Percentiles rank a stretch among this genome's conserved stretches.
Evolutionary conservation across 2,113 vertebrate genomes (phyloP).

Genomic region (Romanogobio albipinnatus): DNA sequence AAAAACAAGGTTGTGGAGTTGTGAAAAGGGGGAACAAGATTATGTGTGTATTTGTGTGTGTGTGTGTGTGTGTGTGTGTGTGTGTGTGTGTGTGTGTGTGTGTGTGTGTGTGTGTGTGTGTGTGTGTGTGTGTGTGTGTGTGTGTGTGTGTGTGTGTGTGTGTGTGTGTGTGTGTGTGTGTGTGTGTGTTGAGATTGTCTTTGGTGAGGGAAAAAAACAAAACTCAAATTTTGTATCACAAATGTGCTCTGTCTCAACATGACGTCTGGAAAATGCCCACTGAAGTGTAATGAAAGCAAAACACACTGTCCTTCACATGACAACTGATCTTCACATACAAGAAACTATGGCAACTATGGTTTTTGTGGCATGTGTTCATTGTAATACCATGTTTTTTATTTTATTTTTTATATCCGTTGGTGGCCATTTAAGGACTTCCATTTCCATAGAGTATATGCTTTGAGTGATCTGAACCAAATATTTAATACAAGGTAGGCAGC

Average conservation of each 20-base stretch:
- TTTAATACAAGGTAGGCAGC: no score
- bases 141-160: no score
- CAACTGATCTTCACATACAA: not conserved
- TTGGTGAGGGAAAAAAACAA: not conserved
- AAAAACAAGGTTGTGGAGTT: slow-evolving; percentile 33
- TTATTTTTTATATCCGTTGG: no score
- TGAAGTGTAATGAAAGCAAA: not conserved
- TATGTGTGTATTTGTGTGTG: not conserved
- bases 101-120: not conserved
- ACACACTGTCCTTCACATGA: not conserved
- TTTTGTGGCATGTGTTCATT: no score
- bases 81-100: not conserved
- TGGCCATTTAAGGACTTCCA: no score
- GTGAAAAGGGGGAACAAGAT: not conserved
- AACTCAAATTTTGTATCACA: not conserved
- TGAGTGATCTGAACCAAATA: no score
- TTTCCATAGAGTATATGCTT: no score
- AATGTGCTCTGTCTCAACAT: not conserved
- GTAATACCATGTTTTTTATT: no score
- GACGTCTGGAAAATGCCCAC: not conserved
- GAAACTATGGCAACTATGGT: not conserved
- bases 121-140: not conserved
- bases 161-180: no score
- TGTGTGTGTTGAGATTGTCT: not conserved
- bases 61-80: not conserved